Percentiles rank a stretch among this genome's conserved stretches.
phyloP scores from a whole-genome alignment of 2,888 invertebrate genomes.

The Barypeithes pellucidus region DNA sequence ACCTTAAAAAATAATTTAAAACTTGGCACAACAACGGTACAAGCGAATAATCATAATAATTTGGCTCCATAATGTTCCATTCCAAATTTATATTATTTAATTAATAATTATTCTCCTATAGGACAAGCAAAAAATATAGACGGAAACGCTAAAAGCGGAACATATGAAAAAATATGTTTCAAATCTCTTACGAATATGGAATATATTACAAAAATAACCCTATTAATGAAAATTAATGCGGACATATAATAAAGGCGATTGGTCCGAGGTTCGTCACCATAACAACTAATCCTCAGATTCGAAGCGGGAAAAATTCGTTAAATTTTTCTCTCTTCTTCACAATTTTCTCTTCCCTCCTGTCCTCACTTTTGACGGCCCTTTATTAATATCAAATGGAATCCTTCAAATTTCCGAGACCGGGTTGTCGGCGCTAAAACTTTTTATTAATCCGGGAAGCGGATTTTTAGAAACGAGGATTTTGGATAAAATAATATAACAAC shows the following conservation, averaged over 20 bases:
- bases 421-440: slow-evolving; percentile 35
- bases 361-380: too few species aligned
- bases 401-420: slow-evolving; percentile 41
- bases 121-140: too few species aligned
- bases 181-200: too few species aligned
- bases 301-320: slow-evolving; percentile 16
- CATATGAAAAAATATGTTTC: too few species aligned
- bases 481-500: too few species aligned
- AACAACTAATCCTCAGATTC: slow-evolving; percentile 36
- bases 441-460: slow-evolving; percentile 33
- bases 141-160: too few species aligned
- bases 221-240: slow-evolving; percentile 44
- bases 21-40: too few species aligned
- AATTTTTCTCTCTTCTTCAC: background rate
- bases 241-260: slow-evolving; percentile 33
- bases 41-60: too few species aligned
- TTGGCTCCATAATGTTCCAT: too few species aligned
- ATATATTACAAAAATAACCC: background rate
- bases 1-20: too few species aligned
- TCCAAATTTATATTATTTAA: too few species aligned
- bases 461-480: slow-evolving; percentile 32
- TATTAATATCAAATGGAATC: slow-evolving; percentile 48
- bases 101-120: too few species aligned
- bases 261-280: slow-evolving; percentile 39
- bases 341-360: background rate